Evolutionary conservation across 2,888 invertebrate genomes (phyloP), one percentile per base, ranked within the genome.

Genomic region (Polyploca ridens): DNA sequence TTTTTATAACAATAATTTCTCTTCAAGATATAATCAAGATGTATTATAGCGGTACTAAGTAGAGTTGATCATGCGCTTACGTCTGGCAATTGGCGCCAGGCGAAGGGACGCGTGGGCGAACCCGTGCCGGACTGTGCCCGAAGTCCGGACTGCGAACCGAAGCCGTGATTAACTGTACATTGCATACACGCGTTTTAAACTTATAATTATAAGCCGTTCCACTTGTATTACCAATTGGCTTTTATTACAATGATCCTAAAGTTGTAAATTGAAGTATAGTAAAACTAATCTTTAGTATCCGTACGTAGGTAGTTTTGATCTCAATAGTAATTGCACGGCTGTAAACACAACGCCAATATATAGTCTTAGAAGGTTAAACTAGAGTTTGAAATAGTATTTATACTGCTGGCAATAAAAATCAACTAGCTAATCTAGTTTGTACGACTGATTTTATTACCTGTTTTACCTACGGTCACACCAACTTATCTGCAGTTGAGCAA

Each of bases 161-260:
- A 71, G 73, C 76, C 77, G 83, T 87, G 87, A 89, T 90, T 90
- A 89, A 90, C 86, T 82, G 84, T 79, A 79, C 84, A 82, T 81
- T 81, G 84, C 79, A 77, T 67, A 79, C 81, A 76, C 82, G 74
- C 77, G 78, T 76, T 78, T 75, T 76, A 77, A 78, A 77, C 76
- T 80, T 77, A 82, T 84, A 85, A 84, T 82, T 78, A 85, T 81
- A 77, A 73, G 64, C 69, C 63, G 65, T 72, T 75, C 75, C 73
- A 70, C 74, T 54, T 19, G 54, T 54, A 54, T 54, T 54, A 19
- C 66, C 69, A 13, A 70, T 73, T 73, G 67, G 67, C 64, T 66
- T 67, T 72, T 66, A 65, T 65, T 54, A 54, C 54, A 54, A 54
- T 54, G 54, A 19, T 54, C 7, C 8, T 54, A 54, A 54, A 19